Base-by-base conservation (phyloP, 2,888 invertebrate species). In the Anodontia alba region DNA sequence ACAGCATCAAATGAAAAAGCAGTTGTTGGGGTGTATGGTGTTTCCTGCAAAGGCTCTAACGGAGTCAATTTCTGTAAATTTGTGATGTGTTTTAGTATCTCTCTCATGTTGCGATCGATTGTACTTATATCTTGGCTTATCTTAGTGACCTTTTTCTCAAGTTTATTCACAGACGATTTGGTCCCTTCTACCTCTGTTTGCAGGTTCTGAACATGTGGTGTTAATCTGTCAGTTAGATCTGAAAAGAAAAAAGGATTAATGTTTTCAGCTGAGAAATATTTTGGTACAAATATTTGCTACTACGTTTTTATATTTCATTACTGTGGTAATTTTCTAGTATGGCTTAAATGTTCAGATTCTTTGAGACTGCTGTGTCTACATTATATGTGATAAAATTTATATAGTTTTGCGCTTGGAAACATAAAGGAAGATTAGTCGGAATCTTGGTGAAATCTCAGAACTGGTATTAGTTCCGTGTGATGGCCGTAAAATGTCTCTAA, bases 171-270 rank as follows among this genome's bases (percentile, higher is more conserved):
- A n/a, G 86, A 84, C 26, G 85, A 74, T 29, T 91, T 88, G 1
- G 91, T 91, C 42, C 89, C 90, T 70, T 92, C 91, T 36, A 92
- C 84, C 72, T 92, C 91, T 23, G 77, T 83, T 72, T 92, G 91
- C 10, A 92, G 80, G 38, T 79, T 89, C 75, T 90, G 89, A 8
- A 91, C 87, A 42, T 86, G 83, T 3, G 86, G 86, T 43, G 79
- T 73, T 5, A 86, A 36, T 54, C 83, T 86, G 8, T 86, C 86
- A 0, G 51, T 51, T 3, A 77, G n/a, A 38, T 81, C 83, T 86
- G 79, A n/a, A 83, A 81, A 0, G n/a, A 36, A 73, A n/a, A 15
- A 1, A 36, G 51, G 17, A 33, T 42, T 0, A 49, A 51, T 70
- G n/a, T n/a, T n/a, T n/a, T n/a, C n/a, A n/a, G n/a, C n/a, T n/a